Conservation (phyloP, 2,888 invertebrate genomes). For the Hyles lineata region DNA sequence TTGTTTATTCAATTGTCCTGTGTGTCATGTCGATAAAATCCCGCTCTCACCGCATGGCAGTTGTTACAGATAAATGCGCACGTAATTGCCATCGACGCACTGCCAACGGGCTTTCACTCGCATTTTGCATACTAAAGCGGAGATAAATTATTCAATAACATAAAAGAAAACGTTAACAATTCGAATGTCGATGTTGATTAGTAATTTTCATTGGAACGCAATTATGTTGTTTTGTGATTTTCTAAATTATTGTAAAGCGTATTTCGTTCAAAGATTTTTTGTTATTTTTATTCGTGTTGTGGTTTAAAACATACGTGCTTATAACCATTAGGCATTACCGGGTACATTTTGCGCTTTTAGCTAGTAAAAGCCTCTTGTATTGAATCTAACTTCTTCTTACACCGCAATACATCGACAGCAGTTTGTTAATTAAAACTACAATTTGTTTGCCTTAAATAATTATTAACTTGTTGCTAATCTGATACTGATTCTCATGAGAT, state of each 20-base stretch:
- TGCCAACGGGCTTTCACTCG: slow-evolving; percentile 9
- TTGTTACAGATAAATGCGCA: slow-evolving; percentile 13
- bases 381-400: too few species aligned
- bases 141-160: slow-evolving; percentile 20
- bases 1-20: not conserved
- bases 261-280: not conserved
- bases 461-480: too few species aligned
- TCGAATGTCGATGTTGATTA: not conserved
- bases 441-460: too few species aligned
- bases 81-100: slow-evolving; percentile 4
- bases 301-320: too few species aligned
- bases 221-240: not conserved
- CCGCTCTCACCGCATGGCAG: slow-evolving; percentile 1
- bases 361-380: too few species aligned
- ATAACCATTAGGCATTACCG: too few species aligned
- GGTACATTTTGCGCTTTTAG: too few species aligned
- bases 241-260: not conserved
- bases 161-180: slow-evolving; percentile 12
- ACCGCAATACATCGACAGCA: too few species aligned
- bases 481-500: too few species aligned
- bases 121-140: slow-evolving; percentile 20
- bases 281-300: not conserved
- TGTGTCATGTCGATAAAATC: not conserved
- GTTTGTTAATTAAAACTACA: too few species aligned
- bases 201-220: not conserved